Conservation (phyloP, 2,113 vertebrate species). For the rat (Rattus norvegicus) region GRCr8 NC_086026.1:69872501-69873000, state of each 20-base stretch:
- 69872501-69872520: background rate
- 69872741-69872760: fast-evolving
- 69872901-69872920: background rate
- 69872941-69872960: background rate
- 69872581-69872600: background rate
- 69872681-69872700: background rate
- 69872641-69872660: fast-evolving
- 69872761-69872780: fast-evolving
- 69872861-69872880: background rate
- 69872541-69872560: background rate
- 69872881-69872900: background rate
- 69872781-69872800: background rate
- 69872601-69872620: background rate
- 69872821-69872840: fast-evolving
- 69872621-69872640: background rate
- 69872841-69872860: fast-evolving
- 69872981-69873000: background rate
- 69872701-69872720: background rate
- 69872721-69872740: background rate
- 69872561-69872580: background rate
- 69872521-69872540: background rate
- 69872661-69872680: too few species aligned
- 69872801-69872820: background rate
- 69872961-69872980: background rate
- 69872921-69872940: background rate